A percentile compares a stretch with the other conserved stretches of the same genome.
These are phyloP conservation scores for Myotis davidii DNA, from an alignment of 2,113 vertebrate genomes.

Conservation along the genomic window DNA sequence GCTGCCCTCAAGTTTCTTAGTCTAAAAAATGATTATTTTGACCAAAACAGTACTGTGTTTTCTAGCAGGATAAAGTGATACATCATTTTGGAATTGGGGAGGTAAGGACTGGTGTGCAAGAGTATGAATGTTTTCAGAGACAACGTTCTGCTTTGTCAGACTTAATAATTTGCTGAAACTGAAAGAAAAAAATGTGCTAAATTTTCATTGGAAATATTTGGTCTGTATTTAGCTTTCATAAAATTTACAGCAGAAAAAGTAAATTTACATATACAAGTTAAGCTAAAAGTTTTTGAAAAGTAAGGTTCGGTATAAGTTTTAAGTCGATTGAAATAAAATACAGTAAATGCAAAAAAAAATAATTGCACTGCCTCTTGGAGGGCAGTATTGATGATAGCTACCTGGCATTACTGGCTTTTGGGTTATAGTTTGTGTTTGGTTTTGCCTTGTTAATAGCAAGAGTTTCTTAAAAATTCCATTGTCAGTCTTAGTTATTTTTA, in stretches of 20 bases:
- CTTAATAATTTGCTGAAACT: neutral
- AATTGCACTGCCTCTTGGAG: neutral
- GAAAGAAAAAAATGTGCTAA: neutral
- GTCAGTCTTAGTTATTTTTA: constrained; percentile 18
- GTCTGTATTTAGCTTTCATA: neutral
- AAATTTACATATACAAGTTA: neutral
- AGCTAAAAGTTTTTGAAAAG: neutral
- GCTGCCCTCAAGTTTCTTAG: neutral
- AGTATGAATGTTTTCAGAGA: neutral
- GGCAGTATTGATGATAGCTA: neutral
- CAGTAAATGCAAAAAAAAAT: neutral
- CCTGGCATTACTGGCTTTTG: neutral
- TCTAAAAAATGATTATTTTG: constrained; percentile 28
- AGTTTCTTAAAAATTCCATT: neutral
- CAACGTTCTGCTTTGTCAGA: neutral
- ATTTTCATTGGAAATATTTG: constrained; percentile 1
- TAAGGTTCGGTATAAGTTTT: neutral
- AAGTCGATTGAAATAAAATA: constrained; percentile 17
- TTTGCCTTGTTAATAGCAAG: neutral
- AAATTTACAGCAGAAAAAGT: neutral
- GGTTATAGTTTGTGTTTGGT: neutral
- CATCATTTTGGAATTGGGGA: constrained; percentile 29
- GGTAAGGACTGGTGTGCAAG: neutral
- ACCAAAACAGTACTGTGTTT: neutral
- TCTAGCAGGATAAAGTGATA: neutral